phyloP scores from a whole-genome alignment of 2,888 invertebrate species.

The Enchytraeus crypticus region DNA sequence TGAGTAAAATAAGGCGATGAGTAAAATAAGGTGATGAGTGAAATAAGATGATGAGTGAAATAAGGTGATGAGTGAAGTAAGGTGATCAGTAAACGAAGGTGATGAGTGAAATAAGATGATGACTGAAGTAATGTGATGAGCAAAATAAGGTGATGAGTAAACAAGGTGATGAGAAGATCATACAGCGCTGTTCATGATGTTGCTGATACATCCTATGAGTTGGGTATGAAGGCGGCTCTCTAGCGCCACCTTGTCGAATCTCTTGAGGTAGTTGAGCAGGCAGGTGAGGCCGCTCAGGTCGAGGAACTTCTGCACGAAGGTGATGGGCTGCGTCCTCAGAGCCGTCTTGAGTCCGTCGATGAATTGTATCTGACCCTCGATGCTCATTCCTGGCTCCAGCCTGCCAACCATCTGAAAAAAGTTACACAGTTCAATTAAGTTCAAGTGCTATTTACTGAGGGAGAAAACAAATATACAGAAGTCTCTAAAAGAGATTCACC shows the following conservation, averaged over 20 bases:
- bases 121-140: too few relatives aligned
- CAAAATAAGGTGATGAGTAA: too few relatives aligned
- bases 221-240: conserved; percentile 80
- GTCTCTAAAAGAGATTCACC: too few relatives aligned
- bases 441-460: too few relatives aligned
- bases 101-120: too few relatives aligned
- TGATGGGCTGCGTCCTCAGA: conserved; percentile 82
- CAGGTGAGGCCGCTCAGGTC: conserved; percentile 76
- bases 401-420: not conserved
- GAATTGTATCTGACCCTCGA: conserved; percentile 33
- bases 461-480: not conserved
- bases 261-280: conserved; percentile 67
- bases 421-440: not conserved
- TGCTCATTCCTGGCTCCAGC: conserved; percentile 35
- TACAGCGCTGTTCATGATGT: conserved; percentile 93
- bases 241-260: conserved; percentile 65
- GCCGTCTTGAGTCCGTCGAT: conserved; percentile 88
- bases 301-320: conserved; percentile 84
- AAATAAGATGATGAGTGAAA: too few relatives aligned
- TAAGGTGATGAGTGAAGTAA: too few relatives aligned
- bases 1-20: too few relatives aligned
- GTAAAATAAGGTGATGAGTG: too few relatives aligned
- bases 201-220: conserved; percentile 86
- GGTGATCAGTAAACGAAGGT: too few relatives aligned
- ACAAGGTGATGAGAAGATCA: too few relatives aligned